Evolutionary conservation across 2,888 invertebrate genomes (phyloP).

Genomic region (Leptopilina myrica): DNA sequence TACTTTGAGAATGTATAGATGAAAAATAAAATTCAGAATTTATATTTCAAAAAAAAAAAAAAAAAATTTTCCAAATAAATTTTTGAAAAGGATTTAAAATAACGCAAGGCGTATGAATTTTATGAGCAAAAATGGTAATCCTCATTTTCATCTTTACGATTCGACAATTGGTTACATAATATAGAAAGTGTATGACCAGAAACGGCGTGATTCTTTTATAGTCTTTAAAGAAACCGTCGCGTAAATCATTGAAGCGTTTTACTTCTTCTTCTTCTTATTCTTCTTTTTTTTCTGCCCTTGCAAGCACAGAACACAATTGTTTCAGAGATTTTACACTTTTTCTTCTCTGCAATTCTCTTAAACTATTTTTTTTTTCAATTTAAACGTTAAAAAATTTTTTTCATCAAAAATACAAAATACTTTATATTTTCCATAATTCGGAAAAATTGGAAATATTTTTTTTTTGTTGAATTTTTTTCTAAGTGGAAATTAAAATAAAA

Average conservation of each 20-base stretch:
- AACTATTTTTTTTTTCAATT: no score
- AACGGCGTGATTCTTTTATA: not conserved
- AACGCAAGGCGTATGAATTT: not conserved
- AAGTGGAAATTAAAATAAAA: no score
- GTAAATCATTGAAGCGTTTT: constrained; percentile 25
- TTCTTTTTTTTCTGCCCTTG: not conserved
- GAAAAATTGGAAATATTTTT: no score
- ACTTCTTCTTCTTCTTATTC: not conserved
- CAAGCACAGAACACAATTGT: constrained; percentile 1
- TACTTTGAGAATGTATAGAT: no score
- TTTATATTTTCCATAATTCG: no score
- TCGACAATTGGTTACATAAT: constrained; percentile 22
- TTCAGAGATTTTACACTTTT: constrained; percentile 6
- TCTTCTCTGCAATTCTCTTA: not conserved
- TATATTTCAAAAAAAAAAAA: not conserved
- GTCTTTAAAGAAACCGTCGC: constrained; percentile 34
- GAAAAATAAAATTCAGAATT: not conserved
- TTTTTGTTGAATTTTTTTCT: no score
- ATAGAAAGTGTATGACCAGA: constrained; percentile 16
- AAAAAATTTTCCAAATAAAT: no score
- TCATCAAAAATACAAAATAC: no score
- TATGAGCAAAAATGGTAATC: constrained; percentile 11
- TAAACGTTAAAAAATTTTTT: no score
- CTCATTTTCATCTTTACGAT: constrained; percentile 23
- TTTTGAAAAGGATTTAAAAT: not conserved